Evolutionary conservation across 2,113 vertebrate species (phyloP), one percentile per base, ranked within the genome.

Genomic region (Onychostoma macrolepis): DNA sequence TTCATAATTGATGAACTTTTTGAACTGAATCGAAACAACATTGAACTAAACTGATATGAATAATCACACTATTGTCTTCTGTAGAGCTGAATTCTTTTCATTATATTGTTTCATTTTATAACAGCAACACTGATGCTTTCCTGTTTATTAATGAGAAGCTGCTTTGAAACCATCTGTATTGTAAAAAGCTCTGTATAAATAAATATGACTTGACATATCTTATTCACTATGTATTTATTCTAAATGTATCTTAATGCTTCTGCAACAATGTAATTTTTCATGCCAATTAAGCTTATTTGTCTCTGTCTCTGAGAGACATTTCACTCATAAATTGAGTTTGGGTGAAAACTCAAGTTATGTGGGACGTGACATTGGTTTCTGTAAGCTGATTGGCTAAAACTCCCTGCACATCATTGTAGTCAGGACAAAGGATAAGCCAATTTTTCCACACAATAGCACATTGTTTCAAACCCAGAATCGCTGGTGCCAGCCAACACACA

Each of bases 361-460:
- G 21, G 65, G 36, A 80, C 24, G 28, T 45, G 24, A 58, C 12
- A 28, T 41, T 36, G 45, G 24, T 4, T 86, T 78, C 36, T 83
- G 36, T 79, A 58, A 67, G 45, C 45, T 79, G 87, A 83, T 83
- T 88, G 80, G 85, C 84, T 69, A 19, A 61, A 45, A 80, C 38
- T 79, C 21, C 13, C 30, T 82, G 36, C 71, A 41, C 77, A 76
- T 38, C 82, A 63, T 83, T 50, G 84, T 83, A 71, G 26, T 71
- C 41, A 9, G 8, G 26, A 78, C 11, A 65, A 80, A 80, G 50
- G 36, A 65, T 82, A 83, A 41, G 79, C 48, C 24, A 77, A 0
- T 12, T 56, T 72, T 72, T 56, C 19, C 48, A 30, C 69, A 26
- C 74, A 84, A 75, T 48, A 45, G 65, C 28, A 19, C 61, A 30